Evolutionary conservation across 1,140 invertebrate genomes (phyloP).

Genomic region (Limonius californicus): DNA sequence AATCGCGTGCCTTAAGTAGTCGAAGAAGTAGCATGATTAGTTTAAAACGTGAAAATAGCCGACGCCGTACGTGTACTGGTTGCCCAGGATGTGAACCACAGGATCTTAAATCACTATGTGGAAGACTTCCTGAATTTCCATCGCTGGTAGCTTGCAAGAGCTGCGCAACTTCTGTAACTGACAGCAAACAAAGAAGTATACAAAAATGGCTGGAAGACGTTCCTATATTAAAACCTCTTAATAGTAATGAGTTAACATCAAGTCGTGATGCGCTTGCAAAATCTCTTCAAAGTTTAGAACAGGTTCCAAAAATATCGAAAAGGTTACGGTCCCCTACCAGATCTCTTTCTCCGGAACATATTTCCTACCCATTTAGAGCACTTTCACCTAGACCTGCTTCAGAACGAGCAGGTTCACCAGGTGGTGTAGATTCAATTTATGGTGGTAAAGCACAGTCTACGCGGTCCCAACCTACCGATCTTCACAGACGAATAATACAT

Average conservation of each 20-base stretch:
- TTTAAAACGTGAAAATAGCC: slow-evolving; percentile 56
- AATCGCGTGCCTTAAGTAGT: slow-evolving; percentile 42
- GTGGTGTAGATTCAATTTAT: background rate
- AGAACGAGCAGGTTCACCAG: slow-evolving; percentile 23
- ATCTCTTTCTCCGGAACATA: slow-evolving; percentile 33
- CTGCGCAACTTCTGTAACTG: slow-evolving; percentile 47
- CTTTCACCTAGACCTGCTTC: slow-evolving; percentile 37
- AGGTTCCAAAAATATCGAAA: slow-evolving; percentile 9
- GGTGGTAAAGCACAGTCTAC: slow-evolving; percentile 10
- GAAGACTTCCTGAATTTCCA: slow-evolving; percentile 46
- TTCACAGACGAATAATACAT: slow-evolving; percentile 13
- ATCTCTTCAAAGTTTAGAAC: background rate
- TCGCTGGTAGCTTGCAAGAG: slow-evolving; percentile 50
- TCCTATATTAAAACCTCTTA: slow-evolving; percentile 48
- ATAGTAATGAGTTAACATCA: slow-evolving; percentile 5
- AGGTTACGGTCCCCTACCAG: slow-evolving; percentile 38
- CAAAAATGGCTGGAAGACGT: slow-evolving; percentile 77
- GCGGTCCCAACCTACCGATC: slow-evolving; percentile 15
- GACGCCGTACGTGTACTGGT: slow-evolving; percentile 56
- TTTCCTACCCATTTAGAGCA: slow-evolving; percentile 30
- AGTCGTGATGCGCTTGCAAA: background rate
- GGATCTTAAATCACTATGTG: slow-evolving; percentile 43
- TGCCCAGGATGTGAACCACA: slow-evolving; percentile 61
- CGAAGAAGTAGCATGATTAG: slow-evolving; percentile 54
- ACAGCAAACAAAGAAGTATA: slow-evolving; percentile 66